Base-by-base conservation (phyloP, 2,113 vertebrate species). In the Tautogolabrus adspersus region DNA sequence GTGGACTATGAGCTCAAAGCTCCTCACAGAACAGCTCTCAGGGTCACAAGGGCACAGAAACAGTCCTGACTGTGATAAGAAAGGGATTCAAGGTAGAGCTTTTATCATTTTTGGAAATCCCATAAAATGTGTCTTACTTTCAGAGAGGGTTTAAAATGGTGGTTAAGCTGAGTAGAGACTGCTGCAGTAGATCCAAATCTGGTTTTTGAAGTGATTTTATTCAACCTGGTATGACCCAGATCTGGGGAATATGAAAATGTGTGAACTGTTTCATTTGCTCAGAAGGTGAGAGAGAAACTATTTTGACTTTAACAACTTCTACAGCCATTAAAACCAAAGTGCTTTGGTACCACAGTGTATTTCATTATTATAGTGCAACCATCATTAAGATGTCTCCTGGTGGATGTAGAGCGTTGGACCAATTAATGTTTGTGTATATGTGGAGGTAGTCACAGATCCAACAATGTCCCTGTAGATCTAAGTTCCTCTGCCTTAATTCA, bases 61-160 rank as follows among this genome's bases (percentile, higher is more conserved):
- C 22, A 7, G 8, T 55, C 60, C 66, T 19, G 47, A 16, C 46
- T 51, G 19, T 60, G 81, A 82, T 81, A 87, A 77, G 64, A 76
- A 38, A 72, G 60, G 58, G 67, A 77, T 66, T 84, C 44, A 37
- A 34, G 62, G 79, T 56, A 5, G 6, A 70, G 54, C 59, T 71
- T 84, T 77, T 70, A 61, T 72, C 19, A 42, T 77, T 70, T 79
- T 69, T 77, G 26, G 62, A 82, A 84, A 86, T 82, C 79, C 81
- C 56, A 67, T 30, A 18, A 76, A 70, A 66, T 57, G 59, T 77
- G 82, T 57, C 46, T 18, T 52, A 34, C 62, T 69, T 67, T 77
- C 68, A 79, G 74, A 51, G 54, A 47, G 37, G 83, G 64, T 89
- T 82, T 68, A 71, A 82, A 78, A 42, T 30, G 46, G 47, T 52